Conservation (phyloP, 2,888 invertebrate genomes). For the Agrochola circellaris region DNA sequence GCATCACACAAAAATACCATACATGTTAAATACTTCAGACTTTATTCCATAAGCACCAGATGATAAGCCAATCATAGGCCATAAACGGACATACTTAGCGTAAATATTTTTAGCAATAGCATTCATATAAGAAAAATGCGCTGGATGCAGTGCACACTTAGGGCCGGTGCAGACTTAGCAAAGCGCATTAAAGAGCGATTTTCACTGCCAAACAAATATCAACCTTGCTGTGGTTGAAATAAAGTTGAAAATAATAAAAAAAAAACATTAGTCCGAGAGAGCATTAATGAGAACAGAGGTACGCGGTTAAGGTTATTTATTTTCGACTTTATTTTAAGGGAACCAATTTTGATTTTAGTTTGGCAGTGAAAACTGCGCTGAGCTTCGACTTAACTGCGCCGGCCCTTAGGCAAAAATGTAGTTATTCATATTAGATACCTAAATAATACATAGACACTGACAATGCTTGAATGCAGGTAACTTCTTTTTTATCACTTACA, state of each 20-base stretch:
- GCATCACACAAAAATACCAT: conserved; percentile 44
- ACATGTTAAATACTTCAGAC: conserved; percentile 26
- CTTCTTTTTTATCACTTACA: conserved; percentile 62
- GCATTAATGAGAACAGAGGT: neutral
- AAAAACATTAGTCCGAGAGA: neutral
- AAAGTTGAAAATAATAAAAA: conserved; percentile 18
- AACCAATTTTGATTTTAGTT: neutral
- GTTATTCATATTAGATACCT: conserved; percentile 41
- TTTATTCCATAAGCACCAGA: conserved; percentile 49
- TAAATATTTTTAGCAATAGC: conserved; percentile 44
- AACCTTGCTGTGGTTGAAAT: neutral
- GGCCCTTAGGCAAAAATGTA: conserved; percentile 19
- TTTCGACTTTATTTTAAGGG: neutral
- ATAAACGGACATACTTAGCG: conserved; percentile 34
- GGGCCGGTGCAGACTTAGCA: neutral
- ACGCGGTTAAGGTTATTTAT: neutral
- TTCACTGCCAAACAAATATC: neutral
- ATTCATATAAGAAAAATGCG: conserved; percentile 42
- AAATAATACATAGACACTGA: conserved; percentile 63
- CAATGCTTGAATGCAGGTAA: conserved; percentile 56
- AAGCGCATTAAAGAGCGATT: neutral
- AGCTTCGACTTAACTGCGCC: neutral
- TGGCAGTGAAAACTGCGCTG: neutral
- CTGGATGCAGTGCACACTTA: conserved; percentile 53
- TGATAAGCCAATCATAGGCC: conserved; percentile 49